Evolutionary conservation across 1,140 invertebrate species (phyloP), one percentile per base, ranked within the genome.

Genomic region (Tetraneura akinire): DNA sequence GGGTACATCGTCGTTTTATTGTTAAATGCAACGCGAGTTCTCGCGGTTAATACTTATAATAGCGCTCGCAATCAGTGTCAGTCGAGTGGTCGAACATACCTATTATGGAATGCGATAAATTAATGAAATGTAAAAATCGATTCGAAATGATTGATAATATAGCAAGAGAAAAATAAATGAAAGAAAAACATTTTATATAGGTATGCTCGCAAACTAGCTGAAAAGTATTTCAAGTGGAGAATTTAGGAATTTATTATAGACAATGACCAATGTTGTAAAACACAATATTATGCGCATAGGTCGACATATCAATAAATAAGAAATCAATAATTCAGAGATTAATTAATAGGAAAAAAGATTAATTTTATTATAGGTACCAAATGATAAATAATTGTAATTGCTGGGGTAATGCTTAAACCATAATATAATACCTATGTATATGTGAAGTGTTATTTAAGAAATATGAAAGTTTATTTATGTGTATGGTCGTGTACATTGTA

Each of bases 41-140:
- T 37, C 32, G 3, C 8, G 32, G 32, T 37, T 37, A 37, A n/a
- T n/a, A n/a, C n/a, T n/a, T n/a, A n/a, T n/a, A n/a, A 37, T 37
- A 47, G 45, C 3, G 11, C 45, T 37, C n/a, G 14, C n/a, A 64
- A 42, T 37, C 62, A 21, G 18, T 37, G 8, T 21, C 18, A n/a
- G 18, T 64, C 18, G 37, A 42, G 32, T n/a, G 18, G n/a, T 64
- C 1, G 21, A 55, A 55, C 16, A 8, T 8, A 37, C 32, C 32
- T 37, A 37, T 32, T 18, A 29, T 18, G 32, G 32, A 62, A 62
- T 10, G 23, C 21, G 10, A 49, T 49, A 49, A 49, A 47, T 8
- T 26, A 26, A 70, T 70, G 8, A 70, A 18, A 70, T 42, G 32
- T 64, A 47, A 70, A 49, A 26, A 6, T 70, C 64, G 10, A 68